Conservation (phyloP, 2,113 vertebrate species). For the Stictonetta naevosa region DNA sequence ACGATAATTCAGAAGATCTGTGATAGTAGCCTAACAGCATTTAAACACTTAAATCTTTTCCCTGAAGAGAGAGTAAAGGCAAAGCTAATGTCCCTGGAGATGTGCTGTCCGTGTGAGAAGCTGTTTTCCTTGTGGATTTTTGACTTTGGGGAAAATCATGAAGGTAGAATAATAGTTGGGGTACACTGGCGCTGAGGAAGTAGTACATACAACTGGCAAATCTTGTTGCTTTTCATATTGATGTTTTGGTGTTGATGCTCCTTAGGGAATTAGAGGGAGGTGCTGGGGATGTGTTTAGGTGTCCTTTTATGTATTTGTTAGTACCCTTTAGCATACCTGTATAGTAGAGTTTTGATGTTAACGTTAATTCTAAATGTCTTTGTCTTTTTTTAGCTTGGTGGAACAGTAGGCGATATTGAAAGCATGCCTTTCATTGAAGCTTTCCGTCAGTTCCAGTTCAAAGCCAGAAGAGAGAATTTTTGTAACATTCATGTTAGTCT, state of each 20-base stretch:
- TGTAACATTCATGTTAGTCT: constrained; percentile 98
- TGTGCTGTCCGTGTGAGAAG: neutral
- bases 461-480: constrained; percentile 95
- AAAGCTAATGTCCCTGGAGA: neutral
- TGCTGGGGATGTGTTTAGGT: neutral
- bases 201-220: neutral
- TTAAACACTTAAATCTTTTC: neutral
- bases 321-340: rapidly evolving
- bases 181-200: neutral
- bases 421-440: constrained; percentile 99
- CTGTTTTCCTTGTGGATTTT: neutral
- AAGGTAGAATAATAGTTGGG: neutral
- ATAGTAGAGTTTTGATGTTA: neutral
- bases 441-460: constrained; percentile 98
- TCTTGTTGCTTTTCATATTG: neutral
- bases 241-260: neutral
- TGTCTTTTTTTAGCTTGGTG: constrained; percentile 84
- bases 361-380: neutral
- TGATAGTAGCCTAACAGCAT: neutral
- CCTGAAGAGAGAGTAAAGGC: neutral
- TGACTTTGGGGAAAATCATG: neutral
- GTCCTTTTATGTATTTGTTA: neutral
- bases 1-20: neutral
- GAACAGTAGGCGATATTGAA: constrained; percentile 95
- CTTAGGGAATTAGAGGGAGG: neutral